Percentiles rank a stretch among this genome's conserved stretches.
Conservation (phyloP, 2,888 invertebrate species). For the Fragum sueziense region DNA sequence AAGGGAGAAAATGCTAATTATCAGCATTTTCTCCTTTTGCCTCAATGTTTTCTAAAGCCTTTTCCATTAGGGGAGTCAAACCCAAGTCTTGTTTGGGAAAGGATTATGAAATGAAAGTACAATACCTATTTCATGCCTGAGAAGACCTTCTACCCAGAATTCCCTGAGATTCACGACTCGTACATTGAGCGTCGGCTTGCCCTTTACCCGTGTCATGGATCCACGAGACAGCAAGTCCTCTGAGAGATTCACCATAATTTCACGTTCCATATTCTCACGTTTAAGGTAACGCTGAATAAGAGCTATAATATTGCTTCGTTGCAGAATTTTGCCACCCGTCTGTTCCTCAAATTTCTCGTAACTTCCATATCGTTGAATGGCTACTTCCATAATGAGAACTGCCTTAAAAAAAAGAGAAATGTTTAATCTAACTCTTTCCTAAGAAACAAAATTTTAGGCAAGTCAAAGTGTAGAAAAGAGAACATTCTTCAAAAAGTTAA, state of each 20-base stretch:
- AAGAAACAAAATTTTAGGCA: too few relatives aligned
- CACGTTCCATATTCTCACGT: slow-evolving; percentile 70
- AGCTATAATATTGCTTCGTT: slow-evolving; percentile 67
- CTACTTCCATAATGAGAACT: slow-evolving; percentile 75
- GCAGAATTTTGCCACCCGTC: slow-evolving; percentile 75
- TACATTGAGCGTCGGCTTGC: slow-evolving; percentile 76
- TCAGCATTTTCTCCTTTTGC: too few relatives aligned
- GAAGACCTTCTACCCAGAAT: slow-evolving; percentile 77
- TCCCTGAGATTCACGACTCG: slow-evolving; percentile 75
- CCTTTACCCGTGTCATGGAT: slow-evolving; percentile 77
- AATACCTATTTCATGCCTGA: slow-evolving; percentile 79
- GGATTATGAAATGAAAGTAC: too few relatives aligned
- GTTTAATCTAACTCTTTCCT: background rate
- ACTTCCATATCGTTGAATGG: slow-evolving; percentile 72
- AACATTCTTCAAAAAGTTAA: background rate
- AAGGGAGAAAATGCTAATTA: background rate
- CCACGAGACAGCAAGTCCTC: slow-evolving; percentile 77
- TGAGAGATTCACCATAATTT: slow-evolving; percentile 70
- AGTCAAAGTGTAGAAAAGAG: background rate
- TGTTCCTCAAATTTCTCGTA: slow-evolving; percentile 77
- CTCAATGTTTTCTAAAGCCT: too few relatives aligned
- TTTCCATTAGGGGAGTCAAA: too few relatives aligned
- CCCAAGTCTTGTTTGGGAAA: too few relatives aligned
- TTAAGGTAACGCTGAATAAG: slow-evolving; percentile 71
- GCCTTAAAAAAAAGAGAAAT: slow-evolving; percentile 68